Conservation (phyloP, 2,797 vertebrate genomes). For the Lagorchestes hirsutus region DNA sequence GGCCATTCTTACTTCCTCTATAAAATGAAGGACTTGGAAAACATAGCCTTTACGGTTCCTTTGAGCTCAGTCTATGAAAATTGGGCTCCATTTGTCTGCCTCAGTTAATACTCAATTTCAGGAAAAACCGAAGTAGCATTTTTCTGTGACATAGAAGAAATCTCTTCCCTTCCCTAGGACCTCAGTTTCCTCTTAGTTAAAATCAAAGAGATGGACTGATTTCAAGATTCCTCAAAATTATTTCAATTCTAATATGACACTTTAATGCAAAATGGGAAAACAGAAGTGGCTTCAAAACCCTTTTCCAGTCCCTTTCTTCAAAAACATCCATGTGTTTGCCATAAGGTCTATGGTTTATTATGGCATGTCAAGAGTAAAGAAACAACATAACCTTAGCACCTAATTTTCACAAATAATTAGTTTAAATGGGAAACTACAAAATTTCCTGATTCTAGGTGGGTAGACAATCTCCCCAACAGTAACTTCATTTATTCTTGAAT, state of each 20-base stretch:
- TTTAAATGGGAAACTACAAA: not conserved
- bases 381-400: not conserved
- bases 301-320: not conserved
- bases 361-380: not conserved
- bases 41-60: not conserved
- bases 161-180: not conserved
- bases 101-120: not conserved
- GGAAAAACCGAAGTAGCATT: not conserved
- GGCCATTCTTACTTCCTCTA: not conserved
- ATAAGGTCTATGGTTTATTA: not conserved
- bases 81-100: not conserved
- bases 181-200: not conserved
- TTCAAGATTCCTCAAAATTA: not conserved
- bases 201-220: not conserved
- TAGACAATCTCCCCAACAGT: not conserved
- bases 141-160: not conserved
- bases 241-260: too few species aligned
- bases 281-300: not conserved
- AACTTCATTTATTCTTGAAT: not conserved
- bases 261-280: not conserved
- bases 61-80: not conserved
- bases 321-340: not conserved
- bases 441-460: not conserved
- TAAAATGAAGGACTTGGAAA: not conserved
- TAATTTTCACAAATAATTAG: not conserved